Base-by-base conservation (phyloP, 2,888 invertebrate genomes). In the Busseola fusca region DNA sequence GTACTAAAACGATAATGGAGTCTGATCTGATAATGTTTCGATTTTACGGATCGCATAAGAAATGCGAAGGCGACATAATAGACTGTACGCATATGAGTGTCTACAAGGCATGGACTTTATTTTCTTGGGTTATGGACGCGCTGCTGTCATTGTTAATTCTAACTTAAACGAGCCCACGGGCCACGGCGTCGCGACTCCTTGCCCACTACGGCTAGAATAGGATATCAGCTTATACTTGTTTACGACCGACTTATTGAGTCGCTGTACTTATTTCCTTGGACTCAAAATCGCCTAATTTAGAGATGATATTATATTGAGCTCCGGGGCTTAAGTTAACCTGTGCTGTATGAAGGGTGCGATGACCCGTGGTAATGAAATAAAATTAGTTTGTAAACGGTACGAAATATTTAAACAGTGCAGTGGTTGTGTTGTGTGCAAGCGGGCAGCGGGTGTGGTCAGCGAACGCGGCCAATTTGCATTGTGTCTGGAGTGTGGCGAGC, bases 1-100 rank as follows among this genome's bases (percentile, higher is more conserved):
- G 81, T 85, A 89, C 87, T 89, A 87, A 90, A 90, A 88, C 80
- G 76, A 87, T 90, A 91, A 91, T 89, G 87, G 86, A 56, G 58
- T 81, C 76, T 73, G 81, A 84, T 86, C 86, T 85, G 89, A 91
- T 90, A 89, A 87, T 89, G 87, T 88, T 90, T 85, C 82, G 86
- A 87, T 86, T 91, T 90, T 87, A 84, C 85, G 84, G 79, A 68
- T 67, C 80, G 69, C 76, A 83, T 77, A 80, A 84, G 81, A 83
- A 87, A 86, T 84, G 84, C 81, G 80, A 85, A 87, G 82, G 84
- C 80, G 84, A 82, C 60, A 63, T 81, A 81, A 84, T 80, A 81
- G 75, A 79, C 76, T 77, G 64, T 56, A 63, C 69, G 69, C 71
- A 50, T 80, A 84, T 83, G 76, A 78, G 74, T 77, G 71, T 76